Base-by-base conservation (phyloP, 1,140 invertebrate genomes). In the Drosophila aff. region DNA sequence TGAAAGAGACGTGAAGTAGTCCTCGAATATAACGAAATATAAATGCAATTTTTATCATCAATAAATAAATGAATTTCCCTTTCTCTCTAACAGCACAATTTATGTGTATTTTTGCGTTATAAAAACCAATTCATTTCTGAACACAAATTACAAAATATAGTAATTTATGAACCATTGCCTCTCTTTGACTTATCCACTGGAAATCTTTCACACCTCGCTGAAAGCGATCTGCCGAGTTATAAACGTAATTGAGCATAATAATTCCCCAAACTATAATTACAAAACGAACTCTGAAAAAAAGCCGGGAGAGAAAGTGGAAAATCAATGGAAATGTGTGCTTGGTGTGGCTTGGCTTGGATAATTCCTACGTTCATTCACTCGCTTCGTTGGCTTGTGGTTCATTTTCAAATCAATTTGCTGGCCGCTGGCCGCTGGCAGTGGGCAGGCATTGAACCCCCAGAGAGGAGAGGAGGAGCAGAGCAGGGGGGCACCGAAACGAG, bases 241-340 rank as follows among this genome's bases (percentile, higher is more conserved):
- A 53, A 81, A 85, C 41, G 55, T 85, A 87, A 87, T 87, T 87
- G 85, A 69, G 58, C 58, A 66, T 81, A 63, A 85, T 60, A 72
- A 80, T 62, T 82, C 46, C 59, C 63, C 64, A 63, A 68, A 57
- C 60, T 78, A 73, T 78, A 87, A 87, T 82, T 79, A 66, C 74
- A 78, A 69, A 73, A 74, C 26, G n/a, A 49, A 66, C 62, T 46
- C 52, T 16, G n/a, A n/a, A 52, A 46, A 50, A 52, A 46, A 50
- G 36, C 31, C 69, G 36, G n/a, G 43, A 49, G 82, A 87, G 83
- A 86, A 86, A 86, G 83, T 87, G 83, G 87, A 86, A 83, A 86
- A 73, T 79, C 76, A 63, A 69, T 76, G 73, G 31, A 79, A 82
- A 83, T 66, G 52, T 64, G 49, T 38, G 41, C 9, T 2, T 40